Percentiles rank a stretch among this genome's conserved stretches.
Evolutionary conservation across 1,140 invertebrate genomes (phyloP).

Genomic region (Cydia splendana): DNA sequence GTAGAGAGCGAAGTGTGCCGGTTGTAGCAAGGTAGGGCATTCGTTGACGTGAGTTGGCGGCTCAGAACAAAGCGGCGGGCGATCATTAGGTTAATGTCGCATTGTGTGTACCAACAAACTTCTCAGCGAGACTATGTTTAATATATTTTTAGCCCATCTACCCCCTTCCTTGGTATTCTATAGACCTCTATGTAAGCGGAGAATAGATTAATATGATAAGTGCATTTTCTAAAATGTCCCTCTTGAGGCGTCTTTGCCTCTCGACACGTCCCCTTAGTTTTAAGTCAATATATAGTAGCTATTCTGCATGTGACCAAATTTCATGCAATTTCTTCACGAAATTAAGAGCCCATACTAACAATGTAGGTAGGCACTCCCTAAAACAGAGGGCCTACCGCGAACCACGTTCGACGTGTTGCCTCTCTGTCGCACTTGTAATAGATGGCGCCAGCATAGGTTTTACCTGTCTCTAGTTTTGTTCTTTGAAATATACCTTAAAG

Average conservation of each 20-base stretch:
- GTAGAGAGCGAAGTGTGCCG: conserved; percentile 34
- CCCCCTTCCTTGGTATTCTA: conserved; percentile 38
- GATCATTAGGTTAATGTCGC: conserved; percentile 68
- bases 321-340: conserved; percentile 27
- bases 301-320: neutral
- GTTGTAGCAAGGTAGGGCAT: conserved; percentile 39
- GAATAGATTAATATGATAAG: conserved; percentile 50
- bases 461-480: no score
- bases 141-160: conserved; percentile 34
- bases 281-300: conserved; percentile 64
- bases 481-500: no score
- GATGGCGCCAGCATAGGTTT: no score
- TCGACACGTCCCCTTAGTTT: conserved; percentile 58
- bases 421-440: no score
- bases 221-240: conserved; percentile 45
- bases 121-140: conserved; percentile 63
- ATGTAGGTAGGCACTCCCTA: no score
- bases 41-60: conserved; percentile 44
- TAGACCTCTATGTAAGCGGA: conserved; percentile 48
- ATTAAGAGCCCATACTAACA: no score
- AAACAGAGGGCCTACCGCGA: no score
- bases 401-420: no score
- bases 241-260: conserved; percentile 44
- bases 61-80: conserved; percentile 56
- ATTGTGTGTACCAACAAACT: conserved; percentile 74